Conservation (phyloP, 2,113 vertebrate genomes). For the Campylomormyrus tamandua region DNA sequence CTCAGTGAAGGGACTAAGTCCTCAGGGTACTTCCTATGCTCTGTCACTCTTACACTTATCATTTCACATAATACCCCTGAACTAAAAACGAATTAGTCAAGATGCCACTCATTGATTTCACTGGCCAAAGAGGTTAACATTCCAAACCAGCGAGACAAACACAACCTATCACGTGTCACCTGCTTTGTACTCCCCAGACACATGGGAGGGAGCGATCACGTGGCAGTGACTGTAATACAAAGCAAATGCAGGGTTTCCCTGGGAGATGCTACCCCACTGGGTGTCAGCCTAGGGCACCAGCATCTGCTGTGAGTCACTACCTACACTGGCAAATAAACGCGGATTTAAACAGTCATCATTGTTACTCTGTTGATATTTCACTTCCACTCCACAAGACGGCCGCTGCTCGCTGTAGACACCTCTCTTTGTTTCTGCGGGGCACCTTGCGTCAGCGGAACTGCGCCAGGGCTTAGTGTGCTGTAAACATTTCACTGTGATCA, state of each 20-base stretch:
- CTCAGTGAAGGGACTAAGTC: neutral
- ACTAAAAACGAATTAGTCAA: neutral
- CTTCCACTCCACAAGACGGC: neutral
- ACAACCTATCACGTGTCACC: neutral
- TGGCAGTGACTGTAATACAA: neutral
- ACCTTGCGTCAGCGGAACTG: neutral
- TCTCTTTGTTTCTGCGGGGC: neutral
- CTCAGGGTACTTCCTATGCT: neutral
- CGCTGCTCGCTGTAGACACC: neutral
- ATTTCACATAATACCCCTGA: neutral
- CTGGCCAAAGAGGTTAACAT: neutral
- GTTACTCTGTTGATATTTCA: neutral
- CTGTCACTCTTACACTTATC: neutral
- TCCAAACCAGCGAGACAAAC: neutral
- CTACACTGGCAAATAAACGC: neutral
- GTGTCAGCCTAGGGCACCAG: neutral
- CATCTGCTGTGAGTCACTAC: neutral
- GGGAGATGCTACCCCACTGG: neutral
- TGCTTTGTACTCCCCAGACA: neutral
- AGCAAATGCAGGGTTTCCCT: neutral
- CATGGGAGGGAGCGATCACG: neutral
- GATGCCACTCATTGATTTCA: conserved; percentile 14
- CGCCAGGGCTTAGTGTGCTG: neutral
- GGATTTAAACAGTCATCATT: neutral
- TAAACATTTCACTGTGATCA: conserved; percentile 5